phyloP scores from a whole-genome alignment of 2,113 vertebrate genomes.

The Oreochromis spilurus region DNA sequence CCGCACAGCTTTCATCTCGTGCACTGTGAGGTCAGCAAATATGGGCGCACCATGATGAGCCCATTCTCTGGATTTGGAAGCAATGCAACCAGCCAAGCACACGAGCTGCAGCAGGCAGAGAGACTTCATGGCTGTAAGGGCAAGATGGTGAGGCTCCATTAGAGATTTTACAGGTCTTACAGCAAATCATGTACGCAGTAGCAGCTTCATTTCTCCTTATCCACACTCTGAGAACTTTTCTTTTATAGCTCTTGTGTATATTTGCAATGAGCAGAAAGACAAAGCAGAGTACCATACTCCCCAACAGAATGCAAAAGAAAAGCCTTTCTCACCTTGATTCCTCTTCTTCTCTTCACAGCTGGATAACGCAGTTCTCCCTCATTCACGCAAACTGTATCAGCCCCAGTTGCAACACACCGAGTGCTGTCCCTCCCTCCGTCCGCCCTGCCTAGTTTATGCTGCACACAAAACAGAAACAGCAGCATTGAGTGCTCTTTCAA shows the following conservation, averaged over 20 bases:
- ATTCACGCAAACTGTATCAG: neutral
- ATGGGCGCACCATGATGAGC: conserved; percentile 74
- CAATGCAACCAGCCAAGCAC: conserved; percentile 23
- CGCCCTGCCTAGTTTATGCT: neutral
- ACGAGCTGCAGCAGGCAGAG: conserved; percentile 46
- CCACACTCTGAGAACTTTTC: neutral
- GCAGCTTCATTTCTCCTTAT: neutral
- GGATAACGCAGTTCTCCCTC: neutral
- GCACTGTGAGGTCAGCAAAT: conserved; percentile 79
- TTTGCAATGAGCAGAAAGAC: neutral
- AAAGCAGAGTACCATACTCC: neutral
- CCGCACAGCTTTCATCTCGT: conserved; percentile 74
- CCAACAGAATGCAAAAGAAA: neutral
- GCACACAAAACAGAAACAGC: neutral
- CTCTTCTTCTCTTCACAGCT: neutral
- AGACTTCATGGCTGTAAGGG: conserved; percentile 57
- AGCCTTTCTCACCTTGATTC: neutral
- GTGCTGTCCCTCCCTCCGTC: neutral
- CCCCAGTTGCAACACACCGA: neutral
- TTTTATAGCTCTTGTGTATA: neutral
- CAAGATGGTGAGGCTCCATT: neutral
- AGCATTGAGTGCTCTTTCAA: neutral
- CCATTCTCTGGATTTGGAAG: conserved; percentile 59
- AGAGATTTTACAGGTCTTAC: neutral
- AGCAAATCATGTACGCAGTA: neutral